These are phyloP conservation scores for Harmothoe impar DNA, from an alignment of 2,888 invertebrate genomes.

Conservation along the genomic window DNA sequence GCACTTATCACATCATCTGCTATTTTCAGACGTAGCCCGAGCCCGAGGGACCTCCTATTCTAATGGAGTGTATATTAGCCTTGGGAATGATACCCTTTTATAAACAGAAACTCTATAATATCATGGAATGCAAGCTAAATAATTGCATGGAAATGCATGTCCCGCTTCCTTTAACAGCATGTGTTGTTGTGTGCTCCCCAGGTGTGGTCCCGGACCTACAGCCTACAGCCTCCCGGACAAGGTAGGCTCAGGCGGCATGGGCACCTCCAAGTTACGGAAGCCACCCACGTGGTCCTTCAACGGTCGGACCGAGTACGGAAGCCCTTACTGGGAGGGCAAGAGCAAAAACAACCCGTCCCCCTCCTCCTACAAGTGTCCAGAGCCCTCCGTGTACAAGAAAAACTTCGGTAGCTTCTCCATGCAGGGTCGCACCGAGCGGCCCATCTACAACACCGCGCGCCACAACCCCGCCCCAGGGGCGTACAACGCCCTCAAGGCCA, in stretches of 20 bases:
- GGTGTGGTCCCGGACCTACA: slow-evolving; percentile 47
- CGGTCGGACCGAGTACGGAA: slow-evolving; percentile 55
- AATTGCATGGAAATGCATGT: too few species aligned
- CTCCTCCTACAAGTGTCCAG: slow-evolving; percentile 45
- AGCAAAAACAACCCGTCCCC: slow-evolving; percentile 58
- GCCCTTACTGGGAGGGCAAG: slow-evolving; percentile 40
- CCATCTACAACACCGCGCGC: slow-evolving; percentile 40
- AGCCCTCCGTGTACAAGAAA: background rate
- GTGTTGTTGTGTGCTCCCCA: too few species aligned
- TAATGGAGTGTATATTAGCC: too few species aligned
- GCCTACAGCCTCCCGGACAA: slow-evolving; percentile 50
- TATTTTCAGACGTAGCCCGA: too few species aligned
- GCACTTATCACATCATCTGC: too few species aligned
- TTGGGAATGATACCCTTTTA: too few species aligned
- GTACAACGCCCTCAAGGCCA: slow-evolving; percentile 52
- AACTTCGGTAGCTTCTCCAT: background rate
- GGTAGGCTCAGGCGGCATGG: background rate
- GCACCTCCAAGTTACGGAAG: slow-evolving; percentile 63
- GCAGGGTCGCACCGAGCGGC: background rate
- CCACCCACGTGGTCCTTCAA: slow-evolving; percentile 69
- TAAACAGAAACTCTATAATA: too few species aligned
- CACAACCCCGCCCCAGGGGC: slow-evolving; percentile 62
- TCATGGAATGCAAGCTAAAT: too few species aligned
- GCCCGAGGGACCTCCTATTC: too few species aligned
- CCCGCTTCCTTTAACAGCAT: too few species aligned